Conservation (phyloP, 2,888 invertebrate genomes). For the Dolichopus griseipennis region DNA sequence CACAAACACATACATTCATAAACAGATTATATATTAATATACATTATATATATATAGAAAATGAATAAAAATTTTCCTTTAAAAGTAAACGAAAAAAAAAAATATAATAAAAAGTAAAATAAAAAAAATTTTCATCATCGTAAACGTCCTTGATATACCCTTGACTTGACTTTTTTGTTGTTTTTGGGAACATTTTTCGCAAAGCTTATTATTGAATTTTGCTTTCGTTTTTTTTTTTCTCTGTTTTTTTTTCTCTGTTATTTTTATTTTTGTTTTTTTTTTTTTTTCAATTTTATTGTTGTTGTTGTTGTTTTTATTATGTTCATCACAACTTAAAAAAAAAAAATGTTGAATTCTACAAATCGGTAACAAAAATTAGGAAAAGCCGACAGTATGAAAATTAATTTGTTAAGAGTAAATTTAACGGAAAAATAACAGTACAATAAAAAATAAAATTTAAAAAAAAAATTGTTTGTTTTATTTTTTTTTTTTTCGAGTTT, state of each 20-base stretch:
- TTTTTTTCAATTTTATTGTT: background rate
- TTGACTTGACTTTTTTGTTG: background rate
- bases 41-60: no score
- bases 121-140: background rate
- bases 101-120: no score
- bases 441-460: no score
- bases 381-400: constrained; percentile 6
- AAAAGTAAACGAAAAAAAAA: no score
- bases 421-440: background rate
- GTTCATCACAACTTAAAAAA: no score
- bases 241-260: background rate
- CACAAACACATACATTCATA: background rate
- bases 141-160: constrained; percentile 6
- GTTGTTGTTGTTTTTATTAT: no score
- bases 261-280: background rate
- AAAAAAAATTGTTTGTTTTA: no score
- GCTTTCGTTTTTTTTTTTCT: background rate
- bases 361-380: background rate
- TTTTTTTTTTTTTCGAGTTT: no score
- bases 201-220: background rate
- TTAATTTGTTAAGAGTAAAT: constrained; percentile 6
- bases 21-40: no score
- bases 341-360: no score
- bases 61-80: background rate
- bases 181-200: background rate